Base-by-base conservation (phyloP, 1,140 invertebrate species). In the Paraescarpia echinospica region DNA sequence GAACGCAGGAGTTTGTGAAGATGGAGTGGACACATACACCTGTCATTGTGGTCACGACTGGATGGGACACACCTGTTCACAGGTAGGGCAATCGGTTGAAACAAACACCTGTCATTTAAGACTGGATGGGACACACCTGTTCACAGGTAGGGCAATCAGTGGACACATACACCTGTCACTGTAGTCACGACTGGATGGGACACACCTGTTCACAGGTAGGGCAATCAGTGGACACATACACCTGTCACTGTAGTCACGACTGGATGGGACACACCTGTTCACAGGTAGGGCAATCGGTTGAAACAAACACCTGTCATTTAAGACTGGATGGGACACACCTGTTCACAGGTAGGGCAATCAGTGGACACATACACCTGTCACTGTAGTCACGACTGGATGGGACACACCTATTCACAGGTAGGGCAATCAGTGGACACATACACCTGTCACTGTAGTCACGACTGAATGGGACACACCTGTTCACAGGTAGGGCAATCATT, bases 331-430 rank as follows among this genome's bases (percentile, higher is more conserved):
- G 95, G 95, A 91, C 93, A 93, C 92, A 94, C 93, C 90, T 94
- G 94, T 89, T 59, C 92, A 9, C 48, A 93, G 27, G 88, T 90
- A 34, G 34, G 89, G 31, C 89, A 89, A 89, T 22, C 77, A 1
- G 97, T 99, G 92, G 98, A 98, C 96, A 97, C 97, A n/a, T 99
- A 99, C 96, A 97, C 97, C 18, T 99, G 99, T 93, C 31, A 89
- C 34, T 95, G 95, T 90, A 91, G 93, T 0, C 1, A 92, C 4
- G 92, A 94, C 4, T 95, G 94, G 94, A 94, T 94, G 94, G 95
- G 95, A 91, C 93, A 93, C 92, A 94, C 93, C 90, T 94, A 94
- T 89, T 51, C 92, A 6, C 41, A 93, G 27, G 77, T 89, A 34
- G 34, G 89, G 31, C 89, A 89, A 89, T 22, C 77, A 1, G 97